Conservation (phyloP, 2,113 vertebrate genomes). For the Cygnus atratus region DNA sequence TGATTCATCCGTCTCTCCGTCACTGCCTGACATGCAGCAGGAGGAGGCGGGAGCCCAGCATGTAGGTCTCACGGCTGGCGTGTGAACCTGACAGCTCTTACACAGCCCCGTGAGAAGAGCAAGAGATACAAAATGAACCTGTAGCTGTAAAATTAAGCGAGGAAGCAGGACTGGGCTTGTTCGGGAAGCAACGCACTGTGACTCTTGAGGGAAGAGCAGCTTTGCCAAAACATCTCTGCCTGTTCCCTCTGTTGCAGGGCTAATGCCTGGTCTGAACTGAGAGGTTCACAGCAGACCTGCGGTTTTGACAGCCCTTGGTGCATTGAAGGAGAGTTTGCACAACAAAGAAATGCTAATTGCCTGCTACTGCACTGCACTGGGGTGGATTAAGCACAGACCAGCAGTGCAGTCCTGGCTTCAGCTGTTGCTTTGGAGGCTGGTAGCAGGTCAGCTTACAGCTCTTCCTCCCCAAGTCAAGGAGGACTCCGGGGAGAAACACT, state of each 20-base stretch:
- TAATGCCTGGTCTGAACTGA: not conserved
- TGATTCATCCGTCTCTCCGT: not conserved
- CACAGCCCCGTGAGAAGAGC: rapidly evolving
- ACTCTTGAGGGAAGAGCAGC: not conserved
- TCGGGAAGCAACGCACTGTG: not conserved
- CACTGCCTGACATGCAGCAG: not conserved
- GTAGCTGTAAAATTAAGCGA: not conserved
- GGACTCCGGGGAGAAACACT: not conserved
- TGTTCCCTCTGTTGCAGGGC: not conserved
- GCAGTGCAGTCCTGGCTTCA: not conserved
- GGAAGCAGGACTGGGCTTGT: not conserved
- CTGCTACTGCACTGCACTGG: not conserved
- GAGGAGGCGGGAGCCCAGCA: not conserved
- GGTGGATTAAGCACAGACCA: not conserved
- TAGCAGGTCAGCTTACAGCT: not conserved
- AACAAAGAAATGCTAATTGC: not conserved
- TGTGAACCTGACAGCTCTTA: not conserved
- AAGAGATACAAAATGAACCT: not conserved
- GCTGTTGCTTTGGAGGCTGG: not conserved
- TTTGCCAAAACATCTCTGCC: conserved; percentile 14
- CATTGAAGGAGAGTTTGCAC: not conserved
- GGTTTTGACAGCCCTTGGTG: not conserved
- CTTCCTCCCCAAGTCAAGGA: rapidly evolving
- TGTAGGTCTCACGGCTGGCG: not conserved
- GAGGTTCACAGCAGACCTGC: not conserved